phyloP scores from a whole-genome alignment of 2,113 vertebrate genomes.

The Actenoides lindsayi region DNA sequence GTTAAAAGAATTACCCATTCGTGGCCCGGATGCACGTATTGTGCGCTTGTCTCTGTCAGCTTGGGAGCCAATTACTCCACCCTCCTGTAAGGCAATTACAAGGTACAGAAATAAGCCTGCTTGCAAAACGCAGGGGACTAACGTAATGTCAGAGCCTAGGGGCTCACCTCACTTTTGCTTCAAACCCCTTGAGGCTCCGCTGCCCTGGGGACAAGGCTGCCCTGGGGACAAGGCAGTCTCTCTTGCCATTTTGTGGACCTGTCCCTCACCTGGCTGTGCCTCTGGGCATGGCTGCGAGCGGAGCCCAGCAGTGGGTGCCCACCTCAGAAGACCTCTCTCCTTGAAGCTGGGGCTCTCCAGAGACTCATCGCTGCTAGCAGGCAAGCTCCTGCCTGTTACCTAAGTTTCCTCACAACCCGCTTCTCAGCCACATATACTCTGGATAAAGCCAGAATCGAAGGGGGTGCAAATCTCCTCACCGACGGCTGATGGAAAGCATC shows the following conservation, averaged over 20 bases:
- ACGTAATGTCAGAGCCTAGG: accelerated
- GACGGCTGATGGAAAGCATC: not conserved
- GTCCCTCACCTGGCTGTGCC: not conserved
- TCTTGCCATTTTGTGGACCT: not conserved
- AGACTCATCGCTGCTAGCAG: accelerated
- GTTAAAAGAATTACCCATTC: slow-evolving; percentile 66
- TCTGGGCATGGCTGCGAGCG: not conserved
- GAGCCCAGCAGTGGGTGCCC: not conserved
- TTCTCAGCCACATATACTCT: not conserved
- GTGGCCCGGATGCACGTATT: slow-evolving; percentile 38
- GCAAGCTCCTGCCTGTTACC: not conserved
- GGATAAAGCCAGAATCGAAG: not conserved
- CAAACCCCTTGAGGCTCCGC: not conserved
- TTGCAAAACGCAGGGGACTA: slow-evolving; percentile 6
- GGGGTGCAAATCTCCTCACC: not conserved
- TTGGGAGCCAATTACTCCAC: slow-evolving; percentile 59
- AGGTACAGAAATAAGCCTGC: slow-evolving; percentile 60
- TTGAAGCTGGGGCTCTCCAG: not conserved
- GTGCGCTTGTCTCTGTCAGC: slow-evolving; percentile 46
- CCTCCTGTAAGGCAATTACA: slow-evolving; percentile 61
- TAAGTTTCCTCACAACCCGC: not conserved
- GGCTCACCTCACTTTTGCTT: not conserved
- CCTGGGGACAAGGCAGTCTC: not conserved
- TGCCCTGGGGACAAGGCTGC: not conserved
- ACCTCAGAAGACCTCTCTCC: not conserved